These are phyloP conservation scores for Drosophila bunnanda DNA, from an alignment of 2,888 invertebrate genomes.

Conservation along the genomic window DNA sequence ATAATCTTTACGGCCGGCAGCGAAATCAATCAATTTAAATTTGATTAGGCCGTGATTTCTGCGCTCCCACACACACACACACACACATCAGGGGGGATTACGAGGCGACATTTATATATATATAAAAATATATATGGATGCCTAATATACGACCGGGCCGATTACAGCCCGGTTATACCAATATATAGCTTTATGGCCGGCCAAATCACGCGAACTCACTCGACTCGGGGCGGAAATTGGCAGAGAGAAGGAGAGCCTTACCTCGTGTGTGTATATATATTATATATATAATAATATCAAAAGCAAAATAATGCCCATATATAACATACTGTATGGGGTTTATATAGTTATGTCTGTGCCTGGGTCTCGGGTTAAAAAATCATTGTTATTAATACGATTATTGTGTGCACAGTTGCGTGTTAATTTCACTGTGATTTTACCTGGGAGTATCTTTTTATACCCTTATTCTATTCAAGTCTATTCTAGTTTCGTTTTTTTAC, in stretches of 20 bases:
- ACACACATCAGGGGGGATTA: background rate
- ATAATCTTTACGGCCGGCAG: constrained; percentile 41
- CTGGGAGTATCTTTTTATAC: constrained; percentile 38
- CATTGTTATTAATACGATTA: constrained; percentile 77
- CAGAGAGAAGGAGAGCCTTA: background rate
- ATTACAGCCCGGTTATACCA: constrained; percentile 46
- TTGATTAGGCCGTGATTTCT: constrained; percentile 74
- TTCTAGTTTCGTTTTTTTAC: constrained; percentile 1
- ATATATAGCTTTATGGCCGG: constrained; percentile 46
- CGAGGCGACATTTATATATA: constrained; percentile 1
- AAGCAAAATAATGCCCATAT: constrained; percentile 36
- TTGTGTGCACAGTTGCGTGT: constrained; percentile 80
- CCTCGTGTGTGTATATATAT: constrained; percentile 15
- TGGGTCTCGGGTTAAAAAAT: constrained; percentile 39
- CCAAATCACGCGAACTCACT: constrained; percentile 50
- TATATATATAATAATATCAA: constrained; percentile 21
- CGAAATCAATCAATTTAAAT: constrained; percentile 71
- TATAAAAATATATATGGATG: constrained; percentile 1
- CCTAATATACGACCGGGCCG: constrained; percentile 11
- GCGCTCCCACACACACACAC: background rate
- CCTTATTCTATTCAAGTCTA: constrained; percentile 9
- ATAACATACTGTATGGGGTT: constrained; percentile 24
- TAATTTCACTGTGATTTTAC: constrained; percentile 71
- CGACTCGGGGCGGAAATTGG: constrained; percentile 30
- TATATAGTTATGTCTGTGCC: constrained; percentile 6